Percentiles rank a stretch among this genome's conserved stretches.
These are phyloP conservation scores for Agriopis aurantiaria DNA, from an alignment of 2,888 invertebrate species.

Conservation along the genomic window DNA sequence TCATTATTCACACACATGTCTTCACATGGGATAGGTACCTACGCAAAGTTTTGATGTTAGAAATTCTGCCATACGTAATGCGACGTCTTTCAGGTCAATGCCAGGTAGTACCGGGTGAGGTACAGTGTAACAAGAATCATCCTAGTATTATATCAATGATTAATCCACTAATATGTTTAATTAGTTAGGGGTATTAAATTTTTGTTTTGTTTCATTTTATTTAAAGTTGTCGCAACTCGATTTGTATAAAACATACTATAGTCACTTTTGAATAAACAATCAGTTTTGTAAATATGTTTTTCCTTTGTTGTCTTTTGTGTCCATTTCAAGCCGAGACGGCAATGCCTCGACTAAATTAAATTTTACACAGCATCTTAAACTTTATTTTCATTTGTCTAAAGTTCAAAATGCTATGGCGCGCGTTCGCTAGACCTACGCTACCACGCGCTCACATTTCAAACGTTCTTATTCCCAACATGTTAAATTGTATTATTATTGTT, in stretches of 20 bases:
- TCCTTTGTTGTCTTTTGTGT: background rate
- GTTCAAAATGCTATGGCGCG: no score
- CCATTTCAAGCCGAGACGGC: background rate
- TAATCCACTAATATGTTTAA: background rate
- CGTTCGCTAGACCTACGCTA: no score
- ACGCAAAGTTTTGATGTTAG: background rate
- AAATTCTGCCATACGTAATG: background rate
- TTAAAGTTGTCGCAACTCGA: conserved; percentile 40
- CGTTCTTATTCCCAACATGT: no score
- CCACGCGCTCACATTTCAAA: no score
- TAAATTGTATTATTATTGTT: no score
- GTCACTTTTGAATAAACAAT: conserved; percentile 44
- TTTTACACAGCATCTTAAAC: no score
- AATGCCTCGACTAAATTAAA: no score
- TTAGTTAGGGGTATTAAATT: conserved; percentile 11
- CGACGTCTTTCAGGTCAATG: background rate
- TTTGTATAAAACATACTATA: conserved; percentile 37
- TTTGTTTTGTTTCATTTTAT: conserved; percentile 31
- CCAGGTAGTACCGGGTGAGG: background rate
- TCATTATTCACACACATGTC: no score
- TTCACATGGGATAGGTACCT: no score
- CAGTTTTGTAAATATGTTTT: conserved; percentile 28
- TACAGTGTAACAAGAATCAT: background rate
- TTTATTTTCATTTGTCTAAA: no score
- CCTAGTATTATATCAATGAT: background rate